Conservation (phyloP, 1,140 invertebrate genomes). For the fruit fly (Drosophila melanogaster) region DNA sequence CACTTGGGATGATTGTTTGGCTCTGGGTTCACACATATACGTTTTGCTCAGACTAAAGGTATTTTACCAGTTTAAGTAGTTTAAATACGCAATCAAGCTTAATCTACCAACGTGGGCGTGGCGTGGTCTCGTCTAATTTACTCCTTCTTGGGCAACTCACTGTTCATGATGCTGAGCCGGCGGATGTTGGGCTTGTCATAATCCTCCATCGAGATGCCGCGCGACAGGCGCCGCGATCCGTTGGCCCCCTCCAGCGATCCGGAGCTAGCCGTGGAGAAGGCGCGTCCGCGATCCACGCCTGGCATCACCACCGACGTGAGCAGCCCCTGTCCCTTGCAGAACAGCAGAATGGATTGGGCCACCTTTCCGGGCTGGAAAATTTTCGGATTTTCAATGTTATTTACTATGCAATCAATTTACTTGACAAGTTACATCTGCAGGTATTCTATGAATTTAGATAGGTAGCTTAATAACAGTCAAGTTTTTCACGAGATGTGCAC, state of each 20-base stretch:
- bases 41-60: conserved; percentile 46
- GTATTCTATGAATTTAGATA: no score
- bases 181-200: conserved; percentile 92
- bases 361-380: conserved; percentile 90
- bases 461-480: no score
- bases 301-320: conserved; percentile 90
- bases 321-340: conserved; percentile 92
- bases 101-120: conserved; percentile 42
- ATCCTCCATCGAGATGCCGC: conserved; percentile 92
- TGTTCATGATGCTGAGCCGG: conserved; percentile 88
- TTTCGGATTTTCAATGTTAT: not conserved
- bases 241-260: conserved; percentile 83
- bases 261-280: conserved; percentile 86
- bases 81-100: conserved; percentile 56
- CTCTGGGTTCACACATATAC: conserved; percentile 42
- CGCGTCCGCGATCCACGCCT: conserved; percentile 88
- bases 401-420: not conserved
- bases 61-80: conserved; percentile 60
- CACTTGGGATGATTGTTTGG: conserved; percentile 65
- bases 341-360: conserved; percentile 91
- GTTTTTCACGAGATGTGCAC: no score
- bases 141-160: conserved; percentile 77
- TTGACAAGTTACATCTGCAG: not conserved
- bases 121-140: conserved; percentile 46
- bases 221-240: conserved; percentile 86